A percentile compares a stretch with the other conserved stretches of the same genome.
Conservation (phyloP, 2,888 invertebrate species). For the Lamellibrachia columna region DNA sequence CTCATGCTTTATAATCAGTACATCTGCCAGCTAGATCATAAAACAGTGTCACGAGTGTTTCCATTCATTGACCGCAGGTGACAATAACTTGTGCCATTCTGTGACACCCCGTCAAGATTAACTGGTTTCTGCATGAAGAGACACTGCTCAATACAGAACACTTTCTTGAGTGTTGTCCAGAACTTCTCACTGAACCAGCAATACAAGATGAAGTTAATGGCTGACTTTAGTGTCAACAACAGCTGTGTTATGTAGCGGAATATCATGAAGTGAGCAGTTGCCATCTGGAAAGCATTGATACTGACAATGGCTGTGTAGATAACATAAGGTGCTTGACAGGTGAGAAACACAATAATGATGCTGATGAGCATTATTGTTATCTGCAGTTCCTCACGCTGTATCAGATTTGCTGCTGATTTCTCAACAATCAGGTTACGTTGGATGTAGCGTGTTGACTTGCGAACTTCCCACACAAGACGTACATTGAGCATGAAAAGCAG, state of each 20-base stretch:
- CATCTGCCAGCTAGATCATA: background rate
- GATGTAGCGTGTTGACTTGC: conserved; percentile 58
- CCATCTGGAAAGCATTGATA: conserved; percentile 29
- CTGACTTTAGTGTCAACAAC: conserved; percentile 57
- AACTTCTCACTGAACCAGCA: conserved; percentile 65
- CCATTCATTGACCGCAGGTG: conserved; percentile 21
- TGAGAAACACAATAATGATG: conserved; percentile 60
- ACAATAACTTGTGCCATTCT: conserved; percentile 26
- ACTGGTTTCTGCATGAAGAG: background rate
- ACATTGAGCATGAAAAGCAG: conserved; percentile 55
- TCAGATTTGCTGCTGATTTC: background rate
- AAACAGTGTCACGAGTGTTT: conserved; percentile 1
- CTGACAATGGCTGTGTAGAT: conserved; percentile 44
- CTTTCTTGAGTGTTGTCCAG: conserved; percentile 60
- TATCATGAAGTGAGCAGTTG: conserved; percentile 26
- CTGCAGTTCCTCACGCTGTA: conserved; percentile 42
- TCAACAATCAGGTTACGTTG: conserved; percentile 46
- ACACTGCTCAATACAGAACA: conserved; percentile 59
- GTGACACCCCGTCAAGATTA: conserved; percentile 2
- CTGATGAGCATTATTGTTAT: conserved; percentile 62
- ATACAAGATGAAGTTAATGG: conserved; percentile 62
- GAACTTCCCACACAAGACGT: conserved; percentile 58
- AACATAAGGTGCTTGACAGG: conserved; percentile 60
- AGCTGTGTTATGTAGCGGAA: conserved; percentile 42
- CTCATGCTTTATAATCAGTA: background rate